These are phyloP conservation scores for Crematogaster levior DNA, from an alignment of 2,888 invertebrate species.

Conservation along the genomic window DNA sequence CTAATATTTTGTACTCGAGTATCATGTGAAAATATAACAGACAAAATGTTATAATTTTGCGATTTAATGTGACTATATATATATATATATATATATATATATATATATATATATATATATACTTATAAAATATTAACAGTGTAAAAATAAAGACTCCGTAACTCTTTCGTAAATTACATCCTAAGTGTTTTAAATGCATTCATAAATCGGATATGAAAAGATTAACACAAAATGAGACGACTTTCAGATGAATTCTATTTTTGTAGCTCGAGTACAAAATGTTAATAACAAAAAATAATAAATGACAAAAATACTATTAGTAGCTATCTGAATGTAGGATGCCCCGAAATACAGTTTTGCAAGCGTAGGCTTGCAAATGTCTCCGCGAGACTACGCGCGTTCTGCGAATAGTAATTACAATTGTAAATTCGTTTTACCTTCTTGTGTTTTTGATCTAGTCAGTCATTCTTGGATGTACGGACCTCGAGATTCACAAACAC, in stretches of 20 bases:
- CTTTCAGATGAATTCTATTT: neutral
- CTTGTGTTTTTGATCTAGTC: slow-evolving; percentile 81
- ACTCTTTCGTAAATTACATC: neutral
- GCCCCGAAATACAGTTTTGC: neutral
- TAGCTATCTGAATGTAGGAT: neutral
- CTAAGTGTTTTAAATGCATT: neutral
- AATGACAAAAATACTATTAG: slow-evolving; percentile 8
- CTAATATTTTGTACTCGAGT: slow-evolving; percentile 22
- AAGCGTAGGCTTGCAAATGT: slow-evolving; percentile 31
- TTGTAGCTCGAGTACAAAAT: slow-evolving; percentile 20
- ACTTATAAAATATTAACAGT: slow-evolving; percentile 6
- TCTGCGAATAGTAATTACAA: slow-evolving; percentile 19
- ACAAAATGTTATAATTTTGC: neutral
- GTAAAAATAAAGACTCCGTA: neutral
- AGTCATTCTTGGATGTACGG: slow-evolving; percentile 68
- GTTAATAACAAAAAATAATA: neutral
- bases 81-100: too few relatives aligned
- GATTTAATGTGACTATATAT: neutral
- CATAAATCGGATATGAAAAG: neutral
- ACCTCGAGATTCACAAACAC: neutral
- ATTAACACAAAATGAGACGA: neutral
- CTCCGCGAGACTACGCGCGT: slow-evolving; percentile 33
- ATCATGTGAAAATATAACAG: neutral
- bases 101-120: too few relatives aligned
- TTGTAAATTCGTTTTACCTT: slow-evolving; percentile 48